These are phyloP conservation scores for Melospiza georgiana DNA, from an alignment of 2,113 vertebrate species.

Conservation along the genomic window DNA sequence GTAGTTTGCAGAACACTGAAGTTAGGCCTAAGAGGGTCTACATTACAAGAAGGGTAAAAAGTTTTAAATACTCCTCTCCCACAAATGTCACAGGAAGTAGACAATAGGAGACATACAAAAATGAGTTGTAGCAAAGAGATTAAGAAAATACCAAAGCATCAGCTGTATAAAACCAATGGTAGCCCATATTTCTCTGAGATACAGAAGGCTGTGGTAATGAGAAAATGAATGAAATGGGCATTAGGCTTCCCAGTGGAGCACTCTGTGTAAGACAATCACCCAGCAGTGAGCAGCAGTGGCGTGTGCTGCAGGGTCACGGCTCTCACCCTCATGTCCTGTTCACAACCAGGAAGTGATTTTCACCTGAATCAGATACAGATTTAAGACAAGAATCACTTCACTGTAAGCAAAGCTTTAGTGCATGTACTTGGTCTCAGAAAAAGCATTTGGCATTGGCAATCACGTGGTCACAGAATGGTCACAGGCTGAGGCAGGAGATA, in stretches of 20 bases:
- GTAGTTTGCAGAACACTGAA: conserved; percentile 27
- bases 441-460: neutral
- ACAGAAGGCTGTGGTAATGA: neutral
- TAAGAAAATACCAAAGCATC: conserved; percentile 49
- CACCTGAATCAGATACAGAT: conserved; percentile 9
- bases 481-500: neutral
- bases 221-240: neutral
- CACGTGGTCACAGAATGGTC: neutral
- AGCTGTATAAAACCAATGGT: conserved; percentile 26
- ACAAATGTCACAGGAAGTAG: conserved; percentile 17
- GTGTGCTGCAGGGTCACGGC: neutral
- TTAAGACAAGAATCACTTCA: conserved; percentile 15
- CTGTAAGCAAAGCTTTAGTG: conserved; percentile 31
- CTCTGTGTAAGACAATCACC: neutral
- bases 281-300: neutral
- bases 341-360: conserved; percentile 15
- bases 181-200: conserved; percentile 24
- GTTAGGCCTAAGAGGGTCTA: neutral
- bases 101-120: conserved; percentile 48
- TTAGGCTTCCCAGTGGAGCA: neutral
- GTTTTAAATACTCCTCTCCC: neutral
- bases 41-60: conserved; percentile 38
- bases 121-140: conserved; percentile 46
- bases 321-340: neutral
- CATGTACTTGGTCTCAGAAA: conserved; percentile 8